Percentiles rank a stretch among this genome's conserved stretches.
Conservation (phyloP, 2,113 vertebrate species). For the Collichthys lucidus region DNA sequence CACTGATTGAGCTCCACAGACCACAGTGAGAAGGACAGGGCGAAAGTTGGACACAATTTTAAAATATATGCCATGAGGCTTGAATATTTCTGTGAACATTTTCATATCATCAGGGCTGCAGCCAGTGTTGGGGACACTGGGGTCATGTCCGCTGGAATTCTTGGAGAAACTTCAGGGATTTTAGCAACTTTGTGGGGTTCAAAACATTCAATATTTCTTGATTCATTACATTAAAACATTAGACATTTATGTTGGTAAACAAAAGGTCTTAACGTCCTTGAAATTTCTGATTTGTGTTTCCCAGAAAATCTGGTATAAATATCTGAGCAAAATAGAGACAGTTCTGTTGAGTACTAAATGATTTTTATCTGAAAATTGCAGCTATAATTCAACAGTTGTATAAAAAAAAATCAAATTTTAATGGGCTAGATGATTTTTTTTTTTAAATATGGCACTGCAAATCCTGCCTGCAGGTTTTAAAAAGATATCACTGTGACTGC, state of each 20-base stretch:
- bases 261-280: not conserved
- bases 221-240: not conserved
- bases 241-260: not conserved
- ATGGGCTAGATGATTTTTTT: not conserved
- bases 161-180: not conserved
- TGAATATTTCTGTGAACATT: constrained; percentile 28
- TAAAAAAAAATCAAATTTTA: not conserved
- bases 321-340: not conserved
- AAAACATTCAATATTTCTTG: not conserved
- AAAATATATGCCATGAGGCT: constrained; percentile 22
- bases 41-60: constrained; percentile 33
- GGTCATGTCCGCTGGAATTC: not conserved
- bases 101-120: constrained; percentile 30
- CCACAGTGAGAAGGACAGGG: constrained; percentile 38
- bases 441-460: not conserved
- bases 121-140: not conserved
- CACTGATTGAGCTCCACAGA: constrained; percentile 62
- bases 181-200: not conserved
- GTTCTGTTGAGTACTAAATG: not conserved
- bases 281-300: not conserved
- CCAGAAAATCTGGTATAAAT: not conserved
- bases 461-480: not conserved
- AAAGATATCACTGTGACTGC: not conserved
- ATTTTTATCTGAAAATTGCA: not conserved
- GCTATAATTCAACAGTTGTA: not conserved